Base-by-base conservation (phyloP, 2,888 invertebrate genomes). In the Drosophila quasianomalipes region DNA sequence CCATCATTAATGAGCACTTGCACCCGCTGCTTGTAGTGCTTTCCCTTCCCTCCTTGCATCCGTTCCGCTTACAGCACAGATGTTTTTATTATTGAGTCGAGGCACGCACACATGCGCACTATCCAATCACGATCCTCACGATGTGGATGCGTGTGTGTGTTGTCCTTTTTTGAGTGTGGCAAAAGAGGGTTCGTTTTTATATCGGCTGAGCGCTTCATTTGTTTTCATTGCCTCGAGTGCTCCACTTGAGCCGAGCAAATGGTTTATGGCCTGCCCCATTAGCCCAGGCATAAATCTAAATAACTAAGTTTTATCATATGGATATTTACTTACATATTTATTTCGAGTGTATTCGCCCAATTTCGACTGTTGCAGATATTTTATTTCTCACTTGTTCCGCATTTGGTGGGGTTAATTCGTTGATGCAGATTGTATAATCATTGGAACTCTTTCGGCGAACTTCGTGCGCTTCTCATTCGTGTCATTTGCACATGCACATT, bases 341-440 rank as follows among this genome's bases (percentile, higher is more conserved):
- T 55, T 41, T 63, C 26, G 4, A 12, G 37, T 41, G 26, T 52
- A n/a, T 30, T 52, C n/a, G n/a, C 49, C 39, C 22, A n/a, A 14
- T 22, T 30, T 28, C 41, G 26, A 9, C 9, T 9, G 4, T n/a
- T 28, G 35, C 54, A 4, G 33, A 54, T n/a, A n/a, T 22, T 10
- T 30, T 31, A 12, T 22, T 66, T 74, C 74, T 59, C 64, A 55
- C 64, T 83, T 74, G 70, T 52, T 44, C 30, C 33, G 28, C 59
- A 60, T 74, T 76, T 81, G 47, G 9, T 57, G 77, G 86, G 81
- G 83, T 85, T 89, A 89, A 76, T 81, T 83, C 74, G 28, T 28
- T 66, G 75, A 37, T 79, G 90, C 89, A 90, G 73, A 89, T 86
- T 86, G 76, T 91, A 81, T 85, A 81, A 85, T 88, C 83, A 85